phyloP scores from a whole-genome alignment of 2,888 invertebrate species.

The Yponomeuta evonymella region DNA sequence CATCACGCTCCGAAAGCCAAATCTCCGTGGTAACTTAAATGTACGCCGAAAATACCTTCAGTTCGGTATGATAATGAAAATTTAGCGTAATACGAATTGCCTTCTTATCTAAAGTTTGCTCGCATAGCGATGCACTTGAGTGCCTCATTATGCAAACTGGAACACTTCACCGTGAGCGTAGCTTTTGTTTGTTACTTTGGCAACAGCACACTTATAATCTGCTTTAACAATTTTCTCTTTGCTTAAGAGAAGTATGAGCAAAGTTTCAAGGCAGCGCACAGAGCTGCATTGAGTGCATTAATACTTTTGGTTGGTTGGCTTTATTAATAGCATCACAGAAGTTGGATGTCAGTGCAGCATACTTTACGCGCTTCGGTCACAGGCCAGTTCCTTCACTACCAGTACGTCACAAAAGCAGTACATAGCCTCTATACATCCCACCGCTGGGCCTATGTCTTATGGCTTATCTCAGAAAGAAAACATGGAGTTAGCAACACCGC shows the following conservation, averaged over 20 bases:
- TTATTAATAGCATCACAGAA: too few relatives aligned
- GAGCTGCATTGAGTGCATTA: too few relatives aligned
- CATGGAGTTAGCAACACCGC: too few relatives aligned
- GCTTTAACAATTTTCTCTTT: slow-evolving; percentile 8
- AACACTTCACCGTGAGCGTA: slow-evolving; percentile 10
- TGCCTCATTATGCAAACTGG: slow-evolving; percentile 53
- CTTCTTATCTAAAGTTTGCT: slow-evolving; percentile 34
- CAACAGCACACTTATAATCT: slow-evolving; percentile 5
- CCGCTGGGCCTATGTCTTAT: too few relatives aligned
- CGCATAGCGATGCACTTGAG: slow-evolving; percentile 32
- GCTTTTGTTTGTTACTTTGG: slow-evolving; percentile 9
- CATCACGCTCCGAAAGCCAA: background rate
- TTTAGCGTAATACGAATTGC: slow-evolving; percentile 46
- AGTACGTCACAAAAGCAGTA: too few relatives aligned
- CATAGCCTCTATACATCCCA: too few relatives aligned
- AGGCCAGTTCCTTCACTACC: too few relatives aligned
- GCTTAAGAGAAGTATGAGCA: background rate
- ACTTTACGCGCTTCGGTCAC: too few relatives aligned
- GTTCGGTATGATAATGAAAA: slow-evolving; percentile 21
- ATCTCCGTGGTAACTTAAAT: background rate
- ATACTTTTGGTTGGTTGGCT: too few relatives aligned
- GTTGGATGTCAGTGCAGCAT: too few relatives aligned
- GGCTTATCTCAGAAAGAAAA: too few relatives aligned
- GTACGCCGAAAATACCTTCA: background rate
- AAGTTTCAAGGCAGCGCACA: background rate